Evolutionary conservation across 2,888 invertebrate genomes (phyloP), one percentile per base, ranked within the genome.

Genomic region (Cosmorhoe ocellata): DNA sequence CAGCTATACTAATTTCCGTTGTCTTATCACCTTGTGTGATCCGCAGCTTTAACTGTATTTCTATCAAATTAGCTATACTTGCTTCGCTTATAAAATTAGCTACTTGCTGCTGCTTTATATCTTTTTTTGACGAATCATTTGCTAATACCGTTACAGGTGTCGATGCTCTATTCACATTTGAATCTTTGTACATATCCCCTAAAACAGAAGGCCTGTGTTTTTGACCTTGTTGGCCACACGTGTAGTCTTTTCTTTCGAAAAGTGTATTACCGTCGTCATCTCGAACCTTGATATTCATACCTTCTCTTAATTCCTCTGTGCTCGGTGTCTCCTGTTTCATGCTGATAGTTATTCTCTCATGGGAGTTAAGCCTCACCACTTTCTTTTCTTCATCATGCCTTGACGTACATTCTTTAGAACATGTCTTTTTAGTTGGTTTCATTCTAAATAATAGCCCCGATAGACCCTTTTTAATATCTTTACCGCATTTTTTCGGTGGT

Each of bases 1-100:
- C 76, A 10, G 61, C 69, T 34, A 80, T 58, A 56, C 76, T 69
- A 1, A 78, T 51, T 53, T 76, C 77, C 14, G 75, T 71, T 0
- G 65, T 72, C 64, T 78, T 78, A 11, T 84, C 80, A 0, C 74
- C 76, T 45, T 76, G 74, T 42, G 70, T 74, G 1, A 84, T 69
- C 57, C 76, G 80, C 5, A 86, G 51, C 48, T 79, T 81, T 28
- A 87, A 77, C 53, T 79, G 73, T 30, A 88, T 84, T 69, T 86
- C 85, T 38, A 86, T 71, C 28, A 76, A 61, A 61, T 84, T 82
- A 7, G 71, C 58, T 26, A 76, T 41, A 56, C 79, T 84, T 1
- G 55, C 56, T 8, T 73, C 67, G 42, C 74, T 79, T 56, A 58
- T 71, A 1, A 44, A 50, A 33, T 72, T 60, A 1, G 44, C 46